Conservation (phyloP, 1,140 invertebrate genomes). For the Antheraea pernyi region DNA sequence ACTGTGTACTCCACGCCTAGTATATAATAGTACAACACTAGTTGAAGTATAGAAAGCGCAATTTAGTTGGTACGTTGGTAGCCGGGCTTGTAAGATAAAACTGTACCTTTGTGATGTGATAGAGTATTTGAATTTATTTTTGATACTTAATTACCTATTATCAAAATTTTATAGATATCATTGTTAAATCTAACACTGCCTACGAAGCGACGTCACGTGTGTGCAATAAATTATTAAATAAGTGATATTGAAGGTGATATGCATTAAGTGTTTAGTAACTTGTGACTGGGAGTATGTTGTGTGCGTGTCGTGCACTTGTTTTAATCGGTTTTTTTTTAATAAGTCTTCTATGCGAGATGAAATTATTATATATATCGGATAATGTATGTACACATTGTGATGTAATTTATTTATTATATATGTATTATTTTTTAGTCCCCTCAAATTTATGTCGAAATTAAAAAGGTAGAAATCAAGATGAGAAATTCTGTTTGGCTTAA, state of each 20-base stretch:
- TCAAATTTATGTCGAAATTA: no score
- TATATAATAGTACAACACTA: neutral
- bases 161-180: conserved; percentile 32
- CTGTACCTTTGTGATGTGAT: conserved; percentile 25
- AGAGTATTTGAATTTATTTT: conserved; percentile 45
- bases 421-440: no score
- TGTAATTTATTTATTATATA: neutral
- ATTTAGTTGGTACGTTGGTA: conserved; percentile 21
- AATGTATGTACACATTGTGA: conserved; percentile 20
- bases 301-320: neutral
- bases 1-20: no score
- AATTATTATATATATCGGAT: conserved; percentile 8
- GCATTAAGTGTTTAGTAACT: conserved; percentile 2
- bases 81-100: conserved; percentile 35
- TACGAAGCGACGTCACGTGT: conserved; percentile 32
- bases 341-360: neutral
- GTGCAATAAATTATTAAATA: conserved; percentile 34
- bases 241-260: conserved; percentile 10
- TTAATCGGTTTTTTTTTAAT: neutral
- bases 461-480: no score
- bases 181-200: conserved; percentile 41
- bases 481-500: neutral
- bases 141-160: conserved; percentile 49
- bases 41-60: conserved; percentile 8
- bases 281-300: neutral